Conservation (phyloP, 2,797 vertebrate genomes). For the Percopsis omiscomaycus region DNA sequence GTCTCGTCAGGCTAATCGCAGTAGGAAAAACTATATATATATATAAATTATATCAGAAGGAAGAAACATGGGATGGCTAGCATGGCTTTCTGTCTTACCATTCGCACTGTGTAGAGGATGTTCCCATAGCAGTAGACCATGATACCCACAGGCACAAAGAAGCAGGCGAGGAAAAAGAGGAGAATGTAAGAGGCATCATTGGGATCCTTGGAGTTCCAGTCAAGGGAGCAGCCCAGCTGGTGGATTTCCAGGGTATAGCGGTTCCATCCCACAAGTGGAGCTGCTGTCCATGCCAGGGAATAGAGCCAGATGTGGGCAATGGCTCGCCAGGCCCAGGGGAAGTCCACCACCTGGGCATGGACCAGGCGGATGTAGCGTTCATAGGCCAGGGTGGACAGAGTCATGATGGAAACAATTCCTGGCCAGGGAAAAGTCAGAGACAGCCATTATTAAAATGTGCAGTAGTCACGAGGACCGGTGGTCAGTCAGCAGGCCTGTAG, state of each 20-base stretch:
- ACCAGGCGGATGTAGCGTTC: conserved; percentile 91
- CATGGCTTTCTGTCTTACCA: conserved; percentile 78
- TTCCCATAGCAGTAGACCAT: conserved; percentile 93
- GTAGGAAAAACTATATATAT: not conserved
- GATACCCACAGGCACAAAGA: conserved; percentile 86
- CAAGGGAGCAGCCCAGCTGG: conserved; percentile 86
- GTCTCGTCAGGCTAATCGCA: not conserved
- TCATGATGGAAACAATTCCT: conserved; percentile 94
- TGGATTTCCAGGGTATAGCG: conserved; percentile 90
- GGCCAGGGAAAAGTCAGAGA: conserved; percentile 15
- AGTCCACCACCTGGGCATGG: conserved; percentile 88
- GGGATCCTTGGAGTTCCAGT: conserved; percentile 89
- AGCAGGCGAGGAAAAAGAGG: conserved; percentile 88
- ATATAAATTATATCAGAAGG: not conserved
- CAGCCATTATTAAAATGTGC: conserved; percentile 25
- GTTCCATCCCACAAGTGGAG: conserved; percentile 93
- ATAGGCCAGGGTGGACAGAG: conserved; percentile 87
- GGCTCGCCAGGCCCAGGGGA: conserved; percentile 89
- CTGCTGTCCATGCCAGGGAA: conserved; percentile 89
- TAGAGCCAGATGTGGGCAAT: conserved; percentile 93
- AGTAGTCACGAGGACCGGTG: conserved; percentile 35
- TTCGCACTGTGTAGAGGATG: conserved; percentile 88
- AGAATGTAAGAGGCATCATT: conserved; percentile 89
- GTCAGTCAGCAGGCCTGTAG: conserved; percentile 32
- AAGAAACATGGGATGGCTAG: not conserved